Percentiles rank a stretch among this genome's conserved stretches.
phyloP scores from a whole-genome alignment of 2,888 invertebrate species.

The Xestia sexstrigata region DNA sequence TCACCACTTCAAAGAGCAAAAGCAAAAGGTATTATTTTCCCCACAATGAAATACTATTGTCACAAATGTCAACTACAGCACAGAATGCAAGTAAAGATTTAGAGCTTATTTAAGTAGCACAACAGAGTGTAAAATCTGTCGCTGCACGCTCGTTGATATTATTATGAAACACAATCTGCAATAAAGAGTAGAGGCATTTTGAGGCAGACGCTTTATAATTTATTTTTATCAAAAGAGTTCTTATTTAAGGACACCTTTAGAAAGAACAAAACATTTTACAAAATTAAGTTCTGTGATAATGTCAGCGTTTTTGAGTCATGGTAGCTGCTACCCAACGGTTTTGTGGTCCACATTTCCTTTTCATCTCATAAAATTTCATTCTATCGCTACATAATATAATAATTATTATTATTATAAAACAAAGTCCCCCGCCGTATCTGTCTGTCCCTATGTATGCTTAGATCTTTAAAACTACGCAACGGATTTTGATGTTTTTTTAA shows the following conservation, averaged over 20 bases:
- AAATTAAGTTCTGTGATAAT: background rate
- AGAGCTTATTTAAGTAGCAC: background rate
- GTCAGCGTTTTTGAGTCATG: background rate
- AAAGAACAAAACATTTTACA: background rate
- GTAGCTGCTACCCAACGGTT: background rate
- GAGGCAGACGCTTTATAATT: background rate
- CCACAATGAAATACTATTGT: slow-evolving; percentile 5
- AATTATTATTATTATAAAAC: too few relatives aligned
- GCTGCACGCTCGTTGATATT: slow-evolving; percentile 1
- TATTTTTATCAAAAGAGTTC: background rate
- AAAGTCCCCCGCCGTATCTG: too few relatives aligned
- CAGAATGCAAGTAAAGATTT: slow-evolving; percentile 1
- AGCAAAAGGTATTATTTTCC: background rate
- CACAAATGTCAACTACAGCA: background rate
- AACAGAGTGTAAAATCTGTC: background rate
- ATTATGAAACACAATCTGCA: background rate
- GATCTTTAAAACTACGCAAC: too few relatives aligned
- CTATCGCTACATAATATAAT: too few relatives aligned
- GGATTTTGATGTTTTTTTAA: too few relatives aligned
- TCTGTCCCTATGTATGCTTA: too few relatives aligned
- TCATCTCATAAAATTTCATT: background rate
- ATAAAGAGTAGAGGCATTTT: background rate
- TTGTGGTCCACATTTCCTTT: background rate
- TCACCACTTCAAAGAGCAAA: slow-evolving; percentile 3
- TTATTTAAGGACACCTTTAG: background rate